Conservation (phyloP, 2,113 vertebrate species). For the Buteo buteo region DNA sequence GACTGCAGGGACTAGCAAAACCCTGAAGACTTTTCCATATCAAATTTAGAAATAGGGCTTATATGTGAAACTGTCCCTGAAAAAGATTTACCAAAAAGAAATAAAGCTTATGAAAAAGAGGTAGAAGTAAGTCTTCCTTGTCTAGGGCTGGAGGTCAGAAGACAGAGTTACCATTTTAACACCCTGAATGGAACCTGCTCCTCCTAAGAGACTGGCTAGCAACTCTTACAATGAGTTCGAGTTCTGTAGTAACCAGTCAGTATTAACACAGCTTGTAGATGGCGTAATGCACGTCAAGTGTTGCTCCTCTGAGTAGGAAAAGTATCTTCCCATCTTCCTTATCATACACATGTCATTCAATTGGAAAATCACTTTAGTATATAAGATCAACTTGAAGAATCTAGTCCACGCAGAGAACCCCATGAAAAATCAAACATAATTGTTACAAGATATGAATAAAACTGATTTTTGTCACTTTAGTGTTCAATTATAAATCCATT, state of each 20-base stretch:
- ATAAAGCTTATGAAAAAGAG: neutral
- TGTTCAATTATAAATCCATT: neutral
- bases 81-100: neutral
- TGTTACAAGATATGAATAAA: neutral
- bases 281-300: accelerated
- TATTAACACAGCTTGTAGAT: neutral
- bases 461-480: neutral
- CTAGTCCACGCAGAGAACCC: neutral
- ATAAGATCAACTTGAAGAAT: neutral
- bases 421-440: neutral
- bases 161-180: neutral
- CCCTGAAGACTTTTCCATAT: neutral
- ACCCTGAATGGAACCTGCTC: neutral
- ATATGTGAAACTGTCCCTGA: neutral
- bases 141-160: neutral
- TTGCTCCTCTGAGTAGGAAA: neutral
- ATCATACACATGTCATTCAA: neutral
- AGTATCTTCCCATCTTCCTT: neutral
- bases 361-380: neutral
- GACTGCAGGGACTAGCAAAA: neutral
- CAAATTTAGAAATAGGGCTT: neutral
- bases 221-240: neutral
- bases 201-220: neutral
- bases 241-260: neutral
- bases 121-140: neutral